These are phyloP conservation scores for Calvadosia cruxmelitensis DNA, from an alignment of 30 jellyfish, hydroid and myxozoan genomes.

Conservation along the genomic window DNA sequence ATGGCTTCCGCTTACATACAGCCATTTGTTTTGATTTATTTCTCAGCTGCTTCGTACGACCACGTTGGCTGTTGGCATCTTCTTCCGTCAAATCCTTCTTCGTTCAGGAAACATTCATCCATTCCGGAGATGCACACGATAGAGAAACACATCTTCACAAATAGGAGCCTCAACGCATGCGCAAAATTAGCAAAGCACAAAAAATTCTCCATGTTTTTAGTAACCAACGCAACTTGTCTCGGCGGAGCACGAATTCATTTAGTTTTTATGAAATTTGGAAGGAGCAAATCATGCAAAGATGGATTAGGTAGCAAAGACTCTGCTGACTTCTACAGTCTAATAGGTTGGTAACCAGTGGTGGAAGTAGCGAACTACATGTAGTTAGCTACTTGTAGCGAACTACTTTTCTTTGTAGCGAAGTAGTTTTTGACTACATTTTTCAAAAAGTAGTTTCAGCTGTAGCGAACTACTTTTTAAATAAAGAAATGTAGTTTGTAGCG, in stretches of 20 bases:
- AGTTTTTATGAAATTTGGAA: neutral
- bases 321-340: neutral
- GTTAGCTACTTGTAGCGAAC: no score
- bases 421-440: no score
- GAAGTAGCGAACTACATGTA: no score
- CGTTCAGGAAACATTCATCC: neutral
- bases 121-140: neutral
- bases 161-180: neutral
- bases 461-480: no score
- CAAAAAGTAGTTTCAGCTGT: no score
- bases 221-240: neutral
- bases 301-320: neutral
- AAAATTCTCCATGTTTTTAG: neutral
- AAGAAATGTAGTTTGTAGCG: no score
- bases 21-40: no score
- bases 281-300: neutral
- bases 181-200: neutral
- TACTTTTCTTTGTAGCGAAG: no score
- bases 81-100: neutral
- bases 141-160: neutral
- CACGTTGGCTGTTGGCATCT: neutral
- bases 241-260: neutral
- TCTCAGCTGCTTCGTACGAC: neutral
- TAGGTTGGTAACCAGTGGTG: neutral
- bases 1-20: no score